These are phyloP conservation scores for Thripadectes ignobilis DNA, from an alignment of 2,797 vertebrate species.

Conservation along the genomic window DNA sequence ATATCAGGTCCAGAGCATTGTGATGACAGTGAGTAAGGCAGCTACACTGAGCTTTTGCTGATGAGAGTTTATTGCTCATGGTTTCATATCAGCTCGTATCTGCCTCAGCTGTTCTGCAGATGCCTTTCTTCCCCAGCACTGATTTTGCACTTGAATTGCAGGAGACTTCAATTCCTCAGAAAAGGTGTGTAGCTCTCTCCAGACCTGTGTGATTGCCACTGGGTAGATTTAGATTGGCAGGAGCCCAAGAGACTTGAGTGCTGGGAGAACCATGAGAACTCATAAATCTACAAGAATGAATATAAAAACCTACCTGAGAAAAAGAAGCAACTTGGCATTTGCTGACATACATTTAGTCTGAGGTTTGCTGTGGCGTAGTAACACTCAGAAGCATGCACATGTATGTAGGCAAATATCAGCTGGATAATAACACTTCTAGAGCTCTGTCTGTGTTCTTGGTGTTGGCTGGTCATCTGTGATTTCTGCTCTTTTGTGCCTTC, in stretches of 20 bases:
- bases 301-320: neutral
- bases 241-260: neutral
- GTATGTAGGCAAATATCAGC: neutral
- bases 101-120: constrained; percentile 15
- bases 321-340: neutral
- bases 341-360: neutral
- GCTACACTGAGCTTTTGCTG: constrained; percentile 3
- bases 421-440: neutral
- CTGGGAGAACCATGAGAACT: neutral
- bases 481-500: neutral
- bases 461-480: neutral
- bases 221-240: neutral
- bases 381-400: neutral
- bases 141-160: constrained; percentile 2
- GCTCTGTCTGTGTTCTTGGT: neutral
- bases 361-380: neutral
- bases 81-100: neutral
- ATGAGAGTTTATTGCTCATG: constrained; percentile 10
- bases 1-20: neutral
- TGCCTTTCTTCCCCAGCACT: neutral
- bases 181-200: neutral
- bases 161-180: neutral
- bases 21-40: constrained; percentile 8
- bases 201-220: neutral
- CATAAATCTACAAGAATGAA: neutral